Evolutionary conservation across 2,797 vertebrate species (phyloP), one percentile per base, ranked within the genome.

Genomic region (Phaenicophaeus curvirostris): DNA sequence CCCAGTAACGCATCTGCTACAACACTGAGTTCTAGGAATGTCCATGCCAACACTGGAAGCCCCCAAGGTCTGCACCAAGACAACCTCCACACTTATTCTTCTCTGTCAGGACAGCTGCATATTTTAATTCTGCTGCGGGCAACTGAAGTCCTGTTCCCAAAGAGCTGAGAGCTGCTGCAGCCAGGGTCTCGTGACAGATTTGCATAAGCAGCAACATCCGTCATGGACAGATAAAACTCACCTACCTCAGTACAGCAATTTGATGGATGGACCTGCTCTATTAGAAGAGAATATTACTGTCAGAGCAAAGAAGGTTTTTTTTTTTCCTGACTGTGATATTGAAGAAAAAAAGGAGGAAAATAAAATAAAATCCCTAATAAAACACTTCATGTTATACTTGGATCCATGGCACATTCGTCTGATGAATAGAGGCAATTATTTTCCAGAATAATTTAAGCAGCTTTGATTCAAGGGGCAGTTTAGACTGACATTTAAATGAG

Each of bases 391-490:
- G 53, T 66, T 71, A 39, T 37, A 51, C 75, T 84, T 63, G 69
- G 86, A 85, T 87, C 59, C 24, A 35, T 3, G 42, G 84, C 68
- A 82, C 65, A 46, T 90, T 71, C 78, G 67, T 69, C 81, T 82
- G 75, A 91, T 74, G 89, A 93, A 90, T 5, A 58, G 76, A 90
- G 76, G 69, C 48, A 91, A 92, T 92, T 85, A 89, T 86, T 44
- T 77, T 66, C 55, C 41, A 61, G 89, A 69, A 75, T 84, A 74
- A 91, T 79, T 86, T 89, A 42, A 91, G 84, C 69, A 84, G 85
- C 87, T 93, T 79, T 88, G 89, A 90, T 94, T 94, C 76, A 65
- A 89, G 76, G 87, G 90, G 63, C 82, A 84, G 87, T 48, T 93
- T 14, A 65, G 75, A 62, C 39, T 75, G 80, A 69, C 39, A 57